phyloP scores from a whole-genome alignment of 2,888 invertebrate species.

The Hemicrepidius hirtus region DNA sequence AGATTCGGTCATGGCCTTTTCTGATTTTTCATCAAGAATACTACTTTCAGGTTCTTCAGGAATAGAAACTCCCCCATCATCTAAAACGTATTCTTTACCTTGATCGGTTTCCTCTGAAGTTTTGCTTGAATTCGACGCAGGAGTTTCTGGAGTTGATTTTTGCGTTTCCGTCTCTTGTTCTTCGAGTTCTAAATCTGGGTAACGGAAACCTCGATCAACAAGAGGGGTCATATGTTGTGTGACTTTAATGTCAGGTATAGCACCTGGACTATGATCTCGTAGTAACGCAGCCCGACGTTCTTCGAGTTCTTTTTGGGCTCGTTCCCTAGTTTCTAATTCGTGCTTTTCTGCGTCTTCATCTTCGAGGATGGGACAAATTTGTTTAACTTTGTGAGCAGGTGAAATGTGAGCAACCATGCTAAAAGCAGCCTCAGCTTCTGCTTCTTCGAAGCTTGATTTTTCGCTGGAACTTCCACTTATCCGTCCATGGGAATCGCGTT shows the following conservation, averaged over 20 bases:
- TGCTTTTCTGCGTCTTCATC: conserved; percentile 74
- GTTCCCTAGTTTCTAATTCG: conserved; percentile 72
- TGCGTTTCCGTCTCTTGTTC: conserved; percentile 68
- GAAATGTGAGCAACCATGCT: conserved; percentile 72
- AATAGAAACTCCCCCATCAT: conserved; percentile 75
- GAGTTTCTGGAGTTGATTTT: conserved; percentile 76
- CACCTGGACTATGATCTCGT: conserved; percentile 77
- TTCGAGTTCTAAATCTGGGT: conserved; percentile 73
- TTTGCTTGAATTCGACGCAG: conserved; percentile 78
- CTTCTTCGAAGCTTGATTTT: conserved; percentile 72
- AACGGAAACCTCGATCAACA: conserved; percentile 70
- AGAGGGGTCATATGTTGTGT: conserved; percentile 76
- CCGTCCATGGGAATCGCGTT: conserved; percentile 68
- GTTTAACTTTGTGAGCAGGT: conserved; percentile 71
- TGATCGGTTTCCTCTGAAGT: conserved; percentile 80
- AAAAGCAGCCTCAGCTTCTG: conserved; percentile 73
- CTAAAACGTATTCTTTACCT: conserved; percentile 78
- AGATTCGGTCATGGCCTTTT: conserved; percentile 69
- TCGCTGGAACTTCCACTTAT: conserved; percentile 70
- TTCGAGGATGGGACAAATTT: conserved; percentile 72
- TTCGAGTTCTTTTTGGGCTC: conserved; percentile 69
- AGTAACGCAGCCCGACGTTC: conserved; percentile 70
- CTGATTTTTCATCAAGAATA: conserved; percentile 67
- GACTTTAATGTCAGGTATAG: conserved; percentile 78
- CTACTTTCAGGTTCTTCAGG: conserved; percentile 75